Conservation (phyloP, 2,113 vertebrate genomes). For the Tympanuchus pallidicinctus region DNA sequence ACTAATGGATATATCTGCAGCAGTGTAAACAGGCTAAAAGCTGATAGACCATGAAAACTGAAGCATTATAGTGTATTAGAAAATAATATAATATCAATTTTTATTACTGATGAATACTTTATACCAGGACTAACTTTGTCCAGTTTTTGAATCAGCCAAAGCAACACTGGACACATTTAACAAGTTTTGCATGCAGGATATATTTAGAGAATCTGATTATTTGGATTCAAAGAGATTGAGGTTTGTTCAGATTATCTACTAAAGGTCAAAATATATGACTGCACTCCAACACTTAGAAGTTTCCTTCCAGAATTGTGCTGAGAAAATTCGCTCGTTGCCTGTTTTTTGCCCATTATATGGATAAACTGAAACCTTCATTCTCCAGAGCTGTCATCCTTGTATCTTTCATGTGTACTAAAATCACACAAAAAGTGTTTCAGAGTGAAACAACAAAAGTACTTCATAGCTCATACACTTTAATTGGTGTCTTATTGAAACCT, state of each 20-base stretch:
- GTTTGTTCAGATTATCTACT: background rate
- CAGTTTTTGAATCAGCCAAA: background rate
- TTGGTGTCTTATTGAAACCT: slow-evolving; percentile 37
- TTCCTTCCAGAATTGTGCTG: background rate
- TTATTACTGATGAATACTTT: background rate
- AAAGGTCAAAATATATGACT: background rate
- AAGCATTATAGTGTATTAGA: background rate
- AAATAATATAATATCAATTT: background rate
- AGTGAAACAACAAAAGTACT: background rate
- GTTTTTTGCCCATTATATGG: background rate
- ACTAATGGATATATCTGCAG: background rate
- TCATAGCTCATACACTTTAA: slow-evolving; percentile 3
- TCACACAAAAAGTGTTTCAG: background rate
- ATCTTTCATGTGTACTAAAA: slow-evolving; percentile 30
- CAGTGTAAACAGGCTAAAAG: background rate
- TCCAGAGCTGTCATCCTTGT: background rate
- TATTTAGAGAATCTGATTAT: background rate
- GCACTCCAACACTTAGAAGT: background rate
- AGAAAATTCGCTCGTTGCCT: background rate
- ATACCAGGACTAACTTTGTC: fast-evolving
- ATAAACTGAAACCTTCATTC: slow-evolving; percentile 26
- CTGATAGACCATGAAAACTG: background rate
- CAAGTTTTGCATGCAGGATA: background rate
- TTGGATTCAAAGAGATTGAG: background rate
- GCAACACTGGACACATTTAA: fast-evolving